A percentile compares a stretch with the other conserved stretches of the same genome.
Evolutionary conservation across 2,888 invertebrate species (phyloP).

Genomic region (Caenorhabditis sp.): DNA sequence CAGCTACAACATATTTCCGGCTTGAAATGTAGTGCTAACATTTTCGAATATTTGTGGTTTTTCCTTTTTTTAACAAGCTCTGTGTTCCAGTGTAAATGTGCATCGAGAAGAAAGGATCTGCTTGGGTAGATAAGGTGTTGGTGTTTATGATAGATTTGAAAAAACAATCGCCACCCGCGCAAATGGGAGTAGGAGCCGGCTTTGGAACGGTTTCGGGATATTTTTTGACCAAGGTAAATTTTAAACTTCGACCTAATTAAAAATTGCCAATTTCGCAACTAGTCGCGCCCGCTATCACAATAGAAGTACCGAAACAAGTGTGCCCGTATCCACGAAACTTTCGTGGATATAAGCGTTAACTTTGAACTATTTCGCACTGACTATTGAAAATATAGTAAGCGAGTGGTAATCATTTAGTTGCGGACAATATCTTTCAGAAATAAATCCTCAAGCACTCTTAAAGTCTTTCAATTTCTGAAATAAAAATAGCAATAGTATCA

Average conservation of each 20-base stretch:
- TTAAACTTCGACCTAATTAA: not conserved
- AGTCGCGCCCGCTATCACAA: too few species aligned
- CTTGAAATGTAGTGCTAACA: not conserved
- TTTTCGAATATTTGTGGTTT: not conserved
- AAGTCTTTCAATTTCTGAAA: too few species aligned
- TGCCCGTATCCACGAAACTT: too few species aligned
- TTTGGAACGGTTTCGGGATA: conserved; percentile 36
- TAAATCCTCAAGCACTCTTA: too few species aligned
- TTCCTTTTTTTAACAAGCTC: not conserved
- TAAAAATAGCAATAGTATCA: not conserved
- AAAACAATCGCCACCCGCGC: conserved; percentile 32
- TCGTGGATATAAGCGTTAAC: too few species aligned
- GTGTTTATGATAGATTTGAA: conserved; percentile 25
- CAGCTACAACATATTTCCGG: too few species aligned
- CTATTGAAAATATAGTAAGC: too few species aligned
- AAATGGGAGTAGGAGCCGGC: conserved; percentile 33
- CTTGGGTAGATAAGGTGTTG: not conserved
- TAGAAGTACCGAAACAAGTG: too few species aligned
- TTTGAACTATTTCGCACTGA: too few species aligned
- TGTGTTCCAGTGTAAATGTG: not conserved
- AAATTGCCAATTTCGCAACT: too few species aligned
- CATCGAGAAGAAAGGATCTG: not conserved
- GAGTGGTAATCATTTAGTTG: too few species aligned
- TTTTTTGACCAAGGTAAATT: conserved; percentile 29
- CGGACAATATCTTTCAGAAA: too few species aligned